Evolutionary conservation across 2,888 invertebrate species (phyloP).

Genomic region (Nematopogon swammerdamellus): DNA sequence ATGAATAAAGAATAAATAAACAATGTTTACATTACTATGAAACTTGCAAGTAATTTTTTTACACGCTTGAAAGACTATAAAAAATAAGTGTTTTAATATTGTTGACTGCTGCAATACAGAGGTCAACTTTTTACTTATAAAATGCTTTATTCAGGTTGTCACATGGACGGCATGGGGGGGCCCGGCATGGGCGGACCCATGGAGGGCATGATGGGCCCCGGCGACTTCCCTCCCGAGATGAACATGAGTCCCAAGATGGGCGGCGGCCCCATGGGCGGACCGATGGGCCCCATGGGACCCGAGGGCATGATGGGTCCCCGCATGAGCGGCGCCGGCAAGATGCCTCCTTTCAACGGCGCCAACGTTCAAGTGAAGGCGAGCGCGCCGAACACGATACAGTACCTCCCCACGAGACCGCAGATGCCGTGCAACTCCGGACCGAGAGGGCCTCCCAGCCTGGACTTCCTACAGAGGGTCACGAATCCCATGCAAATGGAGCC

Average conservation of each 20-base stretch:
- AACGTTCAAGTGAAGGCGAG: slow-evolving; percentile 94
- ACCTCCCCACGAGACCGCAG: slow-evolving; percentile 93
- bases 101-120: neutral
- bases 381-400: slow-evolving; percentile 97
- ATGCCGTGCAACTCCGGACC: slow-evolving; percentile 66
- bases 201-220: slow-evolving; percentile 52
- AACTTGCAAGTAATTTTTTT: too few relatives aligned
- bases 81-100: too few relatives aligned
- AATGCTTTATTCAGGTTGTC: slow-evolving; percentile 29
- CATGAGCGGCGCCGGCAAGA: slow-evolving; percentile 54
- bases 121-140: neutral
- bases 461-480: slow-evolving; percentile 85
- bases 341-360: slow-evolving; percentile 58
- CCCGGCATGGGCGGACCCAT: slow-evolving; percentile 52
- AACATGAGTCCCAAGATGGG: slow-evolving; percentile 66
- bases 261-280: slow-evolving; percentile 49
- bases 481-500: slow-evolving; percentile 75
- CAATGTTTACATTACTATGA: too few relatives aligned
- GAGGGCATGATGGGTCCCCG: slow-evolving; percentile 66
- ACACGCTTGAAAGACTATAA: too few relatives aligned
- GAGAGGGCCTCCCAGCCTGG: slow-evolving; percentile 81
- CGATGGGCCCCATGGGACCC: slow-evolving; percentile 49
- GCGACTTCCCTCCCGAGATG: slow-evolving; percentile 50
- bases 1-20: too few relatives aligned
- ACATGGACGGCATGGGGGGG: slow-evolving; percentile 50